phyloP scores from a whole-genome alignment of 2,797 vertebrate genomes.

The Setipinna tenuifilis region DNA sequence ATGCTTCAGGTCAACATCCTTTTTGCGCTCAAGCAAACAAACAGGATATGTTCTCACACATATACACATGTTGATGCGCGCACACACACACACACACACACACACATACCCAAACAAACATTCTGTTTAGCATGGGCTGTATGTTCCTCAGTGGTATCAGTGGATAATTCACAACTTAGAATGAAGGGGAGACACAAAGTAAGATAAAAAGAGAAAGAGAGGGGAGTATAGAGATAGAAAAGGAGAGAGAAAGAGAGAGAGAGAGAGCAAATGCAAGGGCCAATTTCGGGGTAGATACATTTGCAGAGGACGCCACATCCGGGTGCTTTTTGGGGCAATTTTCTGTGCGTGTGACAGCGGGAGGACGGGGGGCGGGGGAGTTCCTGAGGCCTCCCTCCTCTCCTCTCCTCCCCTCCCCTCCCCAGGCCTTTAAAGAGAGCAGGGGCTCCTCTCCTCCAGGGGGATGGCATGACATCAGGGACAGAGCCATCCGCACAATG shows the following conservation, averaged over 20 bases:
- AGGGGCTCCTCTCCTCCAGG: constrained; percentile 63
- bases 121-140: not conserved
- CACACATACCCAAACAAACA: not conserved
- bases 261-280: constrained; percentile 62
- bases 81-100: not conserved
- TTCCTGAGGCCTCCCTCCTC: constrained; percentile 45
- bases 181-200: too few species aligned
- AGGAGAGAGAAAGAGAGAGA: too few species aligned
- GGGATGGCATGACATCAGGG: constrained; percentile 79
- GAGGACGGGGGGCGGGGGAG: constrained; percentile 75
- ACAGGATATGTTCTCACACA: not conserved
- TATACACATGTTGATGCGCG: not conserved
- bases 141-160: not conserved
- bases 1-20: not conserved
- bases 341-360: constrained; percentile 73
- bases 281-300: constrained; percentile 72
- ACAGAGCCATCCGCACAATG: constrained; percentile 74
- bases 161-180: not conserved
- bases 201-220: too few species aligned
- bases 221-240: too few species aligned
- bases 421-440: constrained; percentile 74
- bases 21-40: not conserved
- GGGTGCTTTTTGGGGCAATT: constrained; percentile 65
- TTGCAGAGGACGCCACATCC: constrained; percentile 67
- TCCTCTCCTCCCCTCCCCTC: constrained; percentile 58